Evolutionary conservation across 2,888 invertebrate genomes (phyloP).

Genomic region (Pachydiplax longipennis): DNA sequence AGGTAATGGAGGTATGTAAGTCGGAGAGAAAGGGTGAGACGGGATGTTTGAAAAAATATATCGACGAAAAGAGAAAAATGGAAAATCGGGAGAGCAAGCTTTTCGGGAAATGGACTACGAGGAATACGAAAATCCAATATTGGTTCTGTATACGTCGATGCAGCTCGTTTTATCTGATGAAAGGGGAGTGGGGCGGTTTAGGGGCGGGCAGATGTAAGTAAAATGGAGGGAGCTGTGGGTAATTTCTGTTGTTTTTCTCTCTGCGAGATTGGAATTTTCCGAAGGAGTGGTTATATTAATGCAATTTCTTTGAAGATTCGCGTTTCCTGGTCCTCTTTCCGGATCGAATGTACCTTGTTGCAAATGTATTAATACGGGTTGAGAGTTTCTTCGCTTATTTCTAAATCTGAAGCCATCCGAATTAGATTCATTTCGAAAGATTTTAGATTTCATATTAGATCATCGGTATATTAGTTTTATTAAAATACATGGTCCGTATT

Average conservation of each 20-base stretch:
- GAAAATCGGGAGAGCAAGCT: constrained; percentile 25
- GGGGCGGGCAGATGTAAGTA: neutral
- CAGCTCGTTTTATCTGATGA: constrained; percentile 14
- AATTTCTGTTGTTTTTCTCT: neutral
- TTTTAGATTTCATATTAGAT: too few species aligned
- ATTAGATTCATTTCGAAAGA: too few species aligned
- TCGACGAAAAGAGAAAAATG: constrained; percentile 12
- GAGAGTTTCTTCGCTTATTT: too few species aligned
- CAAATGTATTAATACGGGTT: too few species aligned
- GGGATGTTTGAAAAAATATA: constrained; percentile 4
- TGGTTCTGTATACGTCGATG: constrained; percentile 28
- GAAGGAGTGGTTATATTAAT: neutral
- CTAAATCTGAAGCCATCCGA: too few species aligned
- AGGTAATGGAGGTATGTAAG: constrained; percentile 1
- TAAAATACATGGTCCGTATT: too few species aligned
- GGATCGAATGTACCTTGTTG: too few species aligned
- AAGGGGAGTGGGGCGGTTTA: neutral
- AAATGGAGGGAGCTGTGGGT: neutral
- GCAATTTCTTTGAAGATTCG: too few species aligned
- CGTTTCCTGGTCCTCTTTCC: too few species aligned
- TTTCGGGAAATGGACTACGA: constrained; percentile 14
- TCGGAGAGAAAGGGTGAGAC: neutral
- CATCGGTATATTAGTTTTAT: too few species aligned
- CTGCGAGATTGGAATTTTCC: neutral
- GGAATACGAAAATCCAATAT: constrained; percentile 42